Conservation (phyloP, 2,888 invertebrate species). For the Papilio gigon region DNA sequence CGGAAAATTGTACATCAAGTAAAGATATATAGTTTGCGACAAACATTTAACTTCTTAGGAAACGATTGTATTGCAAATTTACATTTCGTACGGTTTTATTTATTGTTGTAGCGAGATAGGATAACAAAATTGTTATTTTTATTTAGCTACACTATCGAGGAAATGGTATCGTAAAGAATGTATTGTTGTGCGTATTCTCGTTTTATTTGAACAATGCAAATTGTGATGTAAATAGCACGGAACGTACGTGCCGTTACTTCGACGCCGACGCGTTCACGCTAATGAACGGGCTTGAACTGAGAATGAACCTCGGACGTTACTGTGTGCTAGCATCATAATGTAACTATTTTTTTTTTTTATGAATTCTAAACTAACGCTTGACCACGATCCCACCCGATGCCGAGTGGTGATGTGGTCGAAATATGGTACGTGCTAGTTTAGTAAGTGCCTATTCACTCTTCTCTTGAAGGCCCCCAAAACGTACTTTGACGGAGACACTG, state of each 20-base stretch:
- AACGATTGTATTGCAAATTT: background rate
- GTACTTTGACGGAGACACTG: too few species aligned
- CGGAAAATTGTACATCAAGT: constrained; percentile 9
- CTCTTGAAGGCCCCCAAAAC: too few species aligned
- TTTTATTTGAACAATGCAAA: background rate
- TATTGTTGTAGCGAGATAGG: background rate
- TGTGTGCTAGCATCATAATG: too few species aligned
- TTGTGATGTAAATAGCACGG: background rate
- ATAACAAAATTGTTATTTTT: background rate
- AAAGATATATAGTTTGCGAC: background rate
- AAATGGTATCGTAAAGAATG: background rate
- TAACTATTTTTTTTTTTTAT: too few species aligned
- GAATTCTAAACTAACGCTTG: too few species aligned
- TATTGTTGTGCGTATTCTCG: background rate
- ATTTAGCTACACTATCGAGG: background rate
- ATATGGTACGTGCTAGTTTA: too few species aligned
- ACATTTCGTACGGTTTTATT: background rate
- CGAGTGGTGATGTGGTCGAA: too few species aligned
- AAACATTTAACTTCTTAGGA: constrained; percentile 8
- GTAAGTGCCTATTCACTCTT: too few species aligned
- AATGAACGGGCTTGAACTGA: constrained; percentile 8
- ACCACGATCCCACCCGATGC: too few species aligned
- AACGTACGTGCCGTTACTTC: constrained; percentile 1
- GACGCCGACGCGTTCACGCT: background rate
- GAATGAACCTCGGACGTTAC: background rate